Conservation (phyloP, 2,888 invertebrate genomes). For the Thymelicus lineola region DNA sequence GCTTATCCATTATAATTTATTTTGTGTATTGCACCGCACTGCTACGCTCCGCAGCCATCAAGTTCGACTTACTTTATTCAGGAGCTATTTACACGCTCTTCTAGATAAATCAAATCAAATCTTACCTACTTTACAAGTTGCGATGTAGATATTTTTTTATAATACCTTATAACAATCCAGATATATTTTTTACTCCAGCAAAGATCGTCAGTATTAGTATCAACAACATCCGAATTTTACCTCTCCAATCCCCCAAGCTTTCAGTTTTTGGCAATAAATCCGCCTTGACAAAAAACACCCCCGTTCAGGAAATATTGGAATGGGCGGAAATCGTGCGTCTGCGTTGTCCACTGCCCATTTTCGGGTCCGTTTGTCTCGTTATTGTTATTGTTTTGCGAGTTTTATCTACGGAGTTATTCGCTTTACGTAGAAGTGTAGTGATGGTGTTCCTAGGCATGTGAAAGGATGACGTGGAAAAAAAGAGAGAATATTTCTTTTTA, state of each 20-base stretch:
- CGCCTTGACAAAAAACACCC: conserved; percentile 45
- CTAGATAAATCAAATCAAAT: too few species aligned
- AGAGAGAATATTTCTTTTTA: too few species aligned
- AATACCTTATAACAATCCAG: not conserved
- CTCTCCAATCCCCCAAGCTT: conserved; percentile 32
- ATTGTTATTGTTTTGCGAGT: conserved; percentile 35
- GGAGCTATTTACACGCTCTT: too few species aligned
- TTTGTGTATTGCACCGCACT: too few species aligned
- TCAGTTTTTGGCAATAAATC: conserved; percentile 46
- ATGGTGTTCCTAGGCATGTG: too few species aligned
- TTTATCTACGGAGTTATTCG: conserved; percentile 8
- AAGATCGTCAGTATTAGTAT: conserved; percentile 4
- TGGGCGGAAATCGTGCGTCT: conserved; percentile 58
- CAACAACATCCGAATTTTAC: conserved; percentile 9
- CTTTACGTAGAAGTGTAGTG: not conserved
- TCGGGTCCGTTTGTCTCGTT: conserved; percentile 51
- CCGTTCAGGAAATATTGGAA: conserved; percentile 56
- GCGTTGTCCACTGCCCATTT: conserved; percentile 54
- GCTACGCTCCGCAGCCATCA: too few species aligned
- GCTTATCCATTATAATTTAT: too few species aligned
- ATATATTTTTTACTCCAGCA: not conserved
- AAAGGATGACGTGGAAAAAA: too few species aligned
- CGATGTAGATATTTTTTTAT: too few species aligned
- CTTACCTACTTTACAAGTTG: too few species aligned
- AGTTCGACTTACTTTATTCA: too few species aligned